Conservation (phyloP, 2,113 vertebrate genomes). For the Lichenostomus cassidix region DNA sequence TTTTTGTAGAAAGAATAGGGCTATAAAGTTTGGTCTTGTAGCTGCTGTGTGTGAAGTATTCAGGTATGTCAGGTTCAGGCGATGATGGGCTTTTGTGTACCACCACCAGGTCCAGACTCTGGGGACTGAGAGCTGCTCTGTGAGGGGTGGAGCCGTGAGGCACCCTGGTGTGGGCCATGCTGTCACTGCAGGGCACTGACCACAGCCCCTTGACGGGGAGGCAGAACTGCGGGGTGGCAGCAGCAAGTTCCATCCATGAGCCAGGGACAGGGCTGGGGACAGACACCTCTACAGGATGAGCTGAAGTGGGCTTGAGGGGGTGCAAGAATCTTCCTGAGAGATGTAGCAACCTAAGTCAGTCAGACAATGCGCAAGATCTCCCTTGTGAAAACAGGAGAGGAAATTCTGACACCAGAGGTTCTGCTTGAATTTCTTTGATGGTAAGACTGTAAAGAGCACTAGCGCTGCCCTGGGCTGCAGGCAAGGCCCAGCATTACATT, state of each 20-base stretch:
- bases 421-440: not conserved
- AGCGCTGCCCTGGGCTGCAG: rapidly evolving
- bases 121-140: not conserved
- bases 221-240: not conserved
- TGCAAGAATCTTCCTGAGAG: not conserved
- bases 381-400: too few species aligned
- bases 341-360: not conserved
- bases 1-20: not conserved
- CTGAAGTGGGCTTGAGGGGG: not conserved
- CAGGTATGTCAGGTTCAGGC: not conserved
- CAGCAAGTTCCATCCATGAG: not conserved
- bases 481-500: not conserved
- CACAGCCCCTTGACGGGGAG: not conserved
- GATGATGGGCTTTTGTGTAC: not conserved
- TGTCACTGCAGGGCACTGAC: not conserved
- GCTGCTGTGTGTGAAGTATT: not conserved
- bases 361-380: not conserved
- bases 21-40: not conserved
- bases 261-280: not conserved
- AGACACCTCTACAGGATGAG: not conserved
- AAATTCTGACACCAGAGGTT: not conserved
- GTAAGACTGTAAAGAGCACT: not conserved
- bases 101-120: not conserved
- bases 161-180: not conserved
- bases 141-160: rapidly evolving